Base-by-base conservation (phyloP, 2,797 vertebrate genomes). In the Anguilla marmorata region DNA sequence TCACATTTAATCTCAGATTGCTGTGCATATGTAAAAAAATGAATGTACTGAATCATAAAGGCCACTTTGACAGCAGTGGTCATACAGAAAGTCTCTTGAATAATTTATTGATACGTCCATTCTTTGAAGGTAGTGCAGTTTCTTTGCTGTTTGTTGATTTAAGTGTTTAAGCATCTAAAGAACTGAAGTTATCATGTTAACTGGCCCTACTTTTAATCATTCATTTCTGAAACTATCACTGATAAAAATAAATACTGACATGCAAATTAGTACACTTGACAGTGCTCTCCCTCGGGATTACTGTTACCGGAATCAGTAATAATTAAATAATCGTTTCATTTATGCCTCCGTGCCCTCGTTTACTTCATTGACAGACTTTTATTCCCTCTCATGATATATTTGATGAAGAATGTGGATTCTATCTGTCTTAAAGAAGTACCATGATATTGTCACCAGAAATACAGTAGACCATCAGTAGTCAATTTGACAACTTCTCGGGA, bases 401-500 rank as follows among this genome's bases (percentile, higher is more conserved):
- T 30, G 69, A n/a, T 21, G 24, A 72, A 27, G 63, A 27, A 69
- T n/a, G 69, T 45, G 76, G 19, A 14, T 80, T 45, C 8, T 14
- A 76, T 41, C 2, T 48, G n/a, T 4, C 16, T 37, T 79, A 45
- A 14, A 45, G 33, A 41, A 33, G 21, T n/a, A 48, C 12, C 16
- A 48, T 80, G 63, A 69, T 41, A 41, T 79, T 19, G 16, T 7
- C 74, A 37, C 14, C 41, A 19, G 14, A 19, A 37, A 54, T 69
- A 11, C 83, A 48, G 21, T 30, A 30, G 85, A 66, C 27, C n/a
- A 45, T 72, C 60, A 21, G 24, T 63, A 24, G 66, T 52, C 85
- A 84, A 74, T 48, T 87, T 79, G 84, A 85, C 60, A 85, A 87
- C 84, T 50, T 88, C 74, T 86, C 88, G 56, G 14, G 14, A 33